Conservation (phyloP, 2,797 vertebrate species). For the Toxotes lorentzi region DNA sequence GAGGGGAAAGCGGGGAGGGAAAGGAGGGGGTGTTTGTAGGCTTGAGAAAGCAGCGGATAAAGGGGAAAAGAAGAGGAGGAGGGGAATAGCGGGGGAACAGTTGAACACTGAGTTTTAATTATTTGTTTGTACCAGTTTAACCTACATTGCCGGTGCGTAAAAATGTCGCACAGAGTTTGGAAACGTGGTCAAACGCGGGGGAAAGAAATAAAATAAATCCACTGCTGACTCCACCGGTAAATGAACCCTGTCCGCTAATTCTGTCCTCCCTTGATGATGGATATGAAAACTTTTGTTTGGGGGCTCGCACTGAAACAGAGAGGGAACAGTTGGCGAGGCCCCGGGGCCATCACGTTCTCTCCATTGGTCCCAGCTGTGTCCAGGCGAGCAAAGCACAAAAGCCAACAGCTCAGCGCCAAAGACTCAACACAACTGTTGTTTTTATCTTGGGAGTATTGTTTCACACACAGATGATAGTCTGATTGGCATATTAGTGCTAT, state of each 20-base stretch:
- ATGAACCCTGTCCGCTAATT: conserved; percentile 36
- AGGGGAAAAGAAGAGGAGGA: conserved; percentile 31
- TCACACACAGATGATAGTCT: conserved; percentile 44
- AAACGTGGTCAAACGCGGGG: not conserved
- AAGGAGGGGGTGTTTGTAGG: conserved; percentile 21
- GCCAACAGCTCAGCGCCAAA: conserved; percentile 47
- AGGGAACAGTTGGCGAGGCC: conserved; percentile 65
- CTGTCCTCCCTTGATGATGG: conserved; percentile 43
- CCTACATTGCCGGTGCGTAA: conserved; percentile 42
- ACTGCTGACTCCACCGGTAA: conserved; percentile 27
- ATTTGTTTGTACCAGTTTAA: conserved; percentile 61
- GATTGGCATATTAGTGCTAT: conserved; percentile 36
- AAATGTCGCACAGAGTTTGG: not conserved
- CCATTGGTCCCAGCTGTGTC: conserved; percentile 64
- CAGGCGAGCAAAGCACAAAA: conserved; percentile 57
- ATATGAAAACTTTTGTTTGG: conserved; percentile 63
- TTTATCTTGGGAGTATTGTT: conserved; percentile 61
- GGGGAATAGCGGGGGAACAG: conserved; percentile 24
- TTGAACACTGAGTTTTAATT: conserved; percentile 57
- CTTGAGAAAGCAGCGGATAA: conserved; percentile 80
- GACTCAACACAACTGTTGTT: conserved; percentile 45
- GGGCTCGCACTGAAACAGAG: conserved; percentile 39
- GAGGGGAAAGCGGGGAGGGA: conserved; percentile 5
- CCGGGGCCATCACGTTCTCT: conserved; percentile 39
- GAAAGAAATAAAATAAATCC: conserved; percentile 7